Conservation (phyloP, 2,113 vertebrate genomes). For the Hiodon alosoides region DNA sequence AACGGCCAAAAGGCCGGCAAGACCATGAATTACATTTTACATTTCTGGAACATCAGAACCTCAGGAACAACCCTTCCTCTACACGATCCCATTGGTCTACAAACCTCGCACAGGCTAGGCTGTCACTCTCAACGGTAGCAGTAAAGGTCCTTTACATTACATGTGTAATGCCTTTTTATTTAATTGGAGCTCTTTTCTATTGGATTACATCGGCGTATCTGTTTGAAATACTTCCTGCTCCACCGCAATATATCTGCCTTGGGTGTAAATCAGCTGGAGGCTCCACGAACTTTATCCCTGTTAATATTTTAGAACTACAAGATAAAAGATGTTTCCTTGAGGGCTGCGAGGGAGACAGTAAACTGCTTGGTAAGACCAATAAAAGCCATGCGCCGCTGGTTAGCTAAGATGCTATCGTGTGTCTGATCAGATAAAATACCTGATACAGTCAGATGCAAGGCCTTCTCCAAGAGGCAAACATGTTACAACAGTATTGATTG, state of each 20-base stretch:
- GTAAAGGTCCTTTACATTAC: no score
- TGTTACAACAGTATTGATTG: conserved; percentile 6
- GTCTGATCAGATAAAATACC: conserved; percentile 10
- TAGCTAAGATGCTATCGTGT: background rate
- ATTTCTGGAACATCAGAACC: no score
- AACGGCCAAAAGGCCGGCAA: no score
- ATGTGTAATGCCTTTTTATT: background rate
- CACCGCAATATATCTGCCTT: background rate
- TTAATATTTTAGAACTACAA: conserved; percentile 16
- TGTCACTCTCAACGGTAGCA: no score
- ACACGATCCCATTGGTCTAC: no score
- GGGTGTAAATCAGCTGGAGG: background rate
- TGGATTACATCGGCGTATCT: conserved; percentile 1
- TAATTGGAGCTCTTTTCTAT: conserved; percentile 8
- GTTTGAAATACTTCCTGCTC: conserved; percentile 9
- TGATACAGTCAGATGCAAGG: conserved; percentile 2
- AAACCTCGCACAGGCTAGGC: no score
- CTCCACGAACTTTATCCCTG: conserved; percentile 14
- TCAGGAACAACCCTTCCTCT: no score
- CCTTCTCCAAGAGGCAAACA: conserved; percentile 5
- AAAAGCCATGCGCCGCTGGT: conserved; percentile 5
- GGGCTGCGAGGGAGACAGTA: background rate
- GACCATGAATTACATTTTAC: no score
- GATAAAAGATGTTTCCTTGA: conserved; percentile 4
- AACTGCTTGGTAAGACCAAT: conserved; percentile 8